Evolutionary conservation across 2,888 invertebrate genomes (phyloP).

Genomic region (Phyto melanocephala): DNA sequence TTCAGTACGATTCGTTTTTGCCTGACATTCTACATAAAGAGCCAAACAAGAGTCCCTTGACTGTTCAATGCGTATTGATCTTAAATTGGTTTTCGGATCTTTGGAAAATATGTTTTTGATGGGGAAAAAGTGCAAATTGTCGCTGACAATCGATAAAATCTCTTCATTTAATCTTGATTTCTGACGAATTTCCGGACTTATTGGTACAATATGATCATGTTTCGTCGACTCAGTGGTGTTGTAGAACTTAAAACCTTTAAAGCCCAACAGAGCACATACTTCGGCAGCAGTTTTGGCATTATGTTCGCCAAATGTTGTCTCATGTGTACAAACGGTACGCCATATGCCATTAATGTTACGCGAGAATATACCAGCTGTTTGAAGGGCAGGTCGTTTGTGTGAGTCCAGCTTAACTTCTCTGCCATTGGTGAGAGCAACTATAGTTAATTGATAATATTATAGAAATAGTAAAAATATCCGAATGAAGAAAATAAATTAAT

Average conservation of each 20-base stretch:
- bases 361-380: constrained; percentile 83
- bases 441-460: constrained; percentile 58
- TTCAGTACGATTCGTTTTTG: constrained; percentile 69
- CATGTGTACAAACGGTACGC: constrained; percentile 83
- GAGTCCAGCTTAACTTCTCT: constrained; percentile 81
- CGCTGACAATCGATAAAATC: constrained; percentile 65
- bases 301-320: constrained; percentile 69
- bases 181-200: constrained; percentile 71
- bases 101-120: constrained; percentile 30
- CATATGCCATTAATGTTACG: constrained; percentile 83
- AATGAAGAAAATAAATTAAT: too few species aligned
- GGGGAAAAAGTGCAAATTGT: constrained; percentile 69
- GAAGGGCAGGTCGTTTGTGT: constrained; percentile 82
- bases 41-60: constrained; percentile 69
- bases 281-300: constrained; percentile 79
- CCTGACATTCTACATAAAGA: constrained; percentile 75
- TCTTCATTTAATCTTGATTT: constrained; percentile 48
- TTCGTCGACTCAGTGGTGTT: constrained; percentile 70
- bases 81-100: constrained; percentile 42
- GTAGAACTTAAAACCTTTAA: constrained; percentile 76
- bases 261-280: constrained; percentile 85
- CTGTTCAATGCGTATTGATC: constrained; percentile 66
- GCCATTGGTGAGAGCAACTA: constrained; percentile 86
- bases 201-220: constrained; percentile 66
- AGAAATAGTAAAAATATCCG: too few species aligned